These are phyloP conservation scores for Macaria liturata DNA, from an alignment of 2,888 invertebrate species.

Conservation along the genomic window DNA sequence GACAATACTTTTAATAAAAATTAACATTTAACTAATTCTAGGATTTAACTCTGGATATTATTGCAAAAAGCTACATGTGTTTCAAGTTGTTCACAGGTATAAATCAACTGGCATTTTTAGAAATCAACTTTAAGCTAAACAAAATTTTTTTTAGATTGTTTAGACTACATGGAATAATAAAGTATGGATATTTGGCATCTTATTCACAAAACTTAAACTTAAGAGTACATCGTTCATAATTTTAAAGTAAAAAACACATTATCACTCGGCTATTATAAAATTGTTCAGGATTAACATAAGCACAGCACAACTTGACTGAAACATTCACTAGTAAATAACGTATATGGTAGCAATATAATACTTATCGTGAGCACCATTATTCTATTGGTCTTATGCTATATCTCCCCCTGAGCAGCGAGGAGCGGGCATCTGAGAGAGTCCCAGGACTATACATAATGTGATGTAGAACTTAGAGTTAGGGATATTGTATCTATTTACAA, in stretches of 20 bases:
- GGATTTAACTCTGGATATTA: too few species aligned
- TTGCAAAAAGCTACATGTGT: too few species aligned
- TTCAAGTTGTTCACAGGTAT: too few species aligned
- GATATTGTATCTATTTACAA: constrained; percentile 17
- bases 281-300: constrained; percentile 59
- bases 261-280: constrained; percentile 55
- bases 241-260: constrained; percentile 47
- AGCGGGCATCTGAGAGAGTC: constrained; percentile 27
- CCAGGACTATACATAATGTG: constrained; percentile 19
- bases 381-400: constrained; percentile 12
- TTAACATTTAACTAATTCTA: too few species aligned
- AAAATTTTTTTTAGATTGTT: too few species aligned
- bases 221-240: constrained; percentile 39
- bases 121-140: too few species aligned
- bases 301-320: constrained; percentile 71
- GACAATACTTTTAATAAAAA: too few species aligned
- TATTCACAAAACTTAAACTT: constrained; percentile 63
- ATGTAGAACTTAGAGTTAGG: constrained; percentile 15
- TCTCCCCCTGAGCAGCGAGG: constrained; percentile 28
- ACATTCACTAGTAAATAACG: constrained; percentile 36
- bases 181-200: constrained; percentile 77
- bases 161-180: constrained; percentile 33
- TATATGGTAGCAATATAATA: constrained; percentile 45
- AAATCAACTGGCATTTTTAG: too few species aligned
- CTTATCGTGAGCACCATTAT: constrained; percentile 46